Evolutionary conservation across 2,113 vertebrate genomes (phyloP).

Genomic region (Onychostruthus taczanowskii): DNA sequence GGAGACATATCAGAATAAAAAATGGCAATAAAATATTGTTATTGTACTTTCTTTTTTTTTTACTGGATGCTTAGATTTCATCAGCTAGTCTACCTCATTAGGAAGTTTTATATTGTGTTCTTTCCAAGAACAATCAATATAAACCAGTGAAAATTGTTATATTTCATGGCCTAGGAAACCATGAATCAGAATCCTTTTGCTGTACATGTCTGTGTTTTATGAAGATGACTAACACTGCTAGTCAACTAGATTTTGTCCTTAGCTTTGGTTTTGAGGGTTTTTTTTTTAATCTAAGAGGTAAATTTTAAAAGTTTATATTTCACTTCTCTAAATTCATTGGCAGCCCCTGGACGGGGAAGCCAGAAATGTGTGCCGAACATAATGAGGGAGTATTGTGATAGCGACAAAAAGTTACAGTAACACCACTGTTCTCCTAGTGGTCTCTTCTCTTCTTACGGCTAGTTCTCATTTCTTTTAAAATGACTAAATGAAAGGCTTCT

Average conservation of each 20-base stretch:
- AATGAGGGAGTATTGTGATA: neutral
- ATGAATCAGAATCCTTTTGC: neutral
- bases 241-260: neutral
- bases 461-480: slow-evolving; percentile 16
- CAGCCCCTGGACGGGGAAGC: neutral
- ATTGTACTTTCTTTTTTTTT: neutral
- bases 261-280: neutral
- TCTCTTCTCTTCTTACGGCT: neutral
- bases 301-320: neutral
- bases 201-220: neutral
- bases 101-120: neutral
- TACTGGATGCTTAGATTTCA: neutral
- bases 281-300: neutral
- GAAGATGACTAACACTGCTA: neutral
- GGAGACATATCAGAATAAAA: neutral
- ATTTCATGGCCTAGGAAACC: neutral
- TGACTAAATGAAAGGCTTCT: neutral
- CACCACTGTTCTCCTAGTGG: neutral
- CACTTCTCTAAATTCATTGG: neutral
- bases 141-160: neutral
- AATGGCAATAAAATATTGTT: neutral
- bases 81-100: neutral
- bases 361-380: neutral
- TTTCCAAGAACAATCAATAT: neutral
- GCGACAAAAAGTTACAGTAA: neutral